Conservation (phyloP, 2,113 vertebrate species). For the Tragelaphus imberbis region DNA sequence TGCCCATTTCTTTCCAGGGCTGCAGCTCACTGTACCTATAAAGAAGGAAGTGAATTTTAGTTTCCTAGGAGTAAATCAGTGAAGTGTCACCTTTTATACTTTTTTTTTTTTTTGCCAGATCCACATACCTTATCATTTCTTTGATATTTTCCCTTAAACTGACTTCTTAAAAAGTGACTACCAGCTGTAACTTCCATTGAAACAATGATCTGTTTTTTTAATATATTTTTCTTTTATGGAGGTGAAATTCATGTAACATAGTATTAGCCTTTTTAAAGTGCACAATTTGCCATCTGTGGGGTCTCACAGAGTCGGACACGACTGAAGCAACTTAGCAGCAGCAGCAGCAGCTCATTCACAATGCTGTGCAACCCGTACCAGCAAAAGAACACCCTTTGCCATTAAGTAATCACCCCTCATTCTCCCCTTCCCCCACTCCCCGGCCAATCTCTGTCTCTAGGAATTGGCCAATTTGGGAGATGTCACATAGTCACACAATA, state of each 20-base stretch:
- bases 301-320: too few species aligned
- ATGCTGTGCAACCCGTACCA: accelerated
- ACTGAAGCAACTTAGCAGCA: too few species aligned
- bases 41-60: not conserved
- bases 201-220: not conserved
- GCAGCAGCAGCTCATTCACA: not conserved
- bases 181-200: not conserved
- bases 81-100: not conserved
- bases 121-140: not conserved
- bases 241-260: not conserved
- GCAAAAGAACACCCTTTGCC: not conserved
- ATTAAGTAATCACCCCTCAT: not conserved
- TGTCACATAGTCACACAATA: not conserved
- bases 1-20: not conserved
- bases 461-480: not conserved
- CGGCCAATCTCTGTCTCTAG: not conserved
- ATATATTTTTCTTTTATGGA: not conserved
- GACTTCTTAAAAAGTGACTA: not conserved
- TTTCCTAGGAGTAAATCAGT: not conserved
- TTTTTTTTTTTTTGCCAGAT: not conserved
- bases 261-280: not conserved
- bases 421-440: too few species aligned
- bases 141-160: not conserved
- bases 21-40: not conserved
- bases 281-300: too few species aligned